Evolutionary conservation across 2,113 vertebrate species (phyloP).

Genomic region (Todiramphus chloris): DNA sequence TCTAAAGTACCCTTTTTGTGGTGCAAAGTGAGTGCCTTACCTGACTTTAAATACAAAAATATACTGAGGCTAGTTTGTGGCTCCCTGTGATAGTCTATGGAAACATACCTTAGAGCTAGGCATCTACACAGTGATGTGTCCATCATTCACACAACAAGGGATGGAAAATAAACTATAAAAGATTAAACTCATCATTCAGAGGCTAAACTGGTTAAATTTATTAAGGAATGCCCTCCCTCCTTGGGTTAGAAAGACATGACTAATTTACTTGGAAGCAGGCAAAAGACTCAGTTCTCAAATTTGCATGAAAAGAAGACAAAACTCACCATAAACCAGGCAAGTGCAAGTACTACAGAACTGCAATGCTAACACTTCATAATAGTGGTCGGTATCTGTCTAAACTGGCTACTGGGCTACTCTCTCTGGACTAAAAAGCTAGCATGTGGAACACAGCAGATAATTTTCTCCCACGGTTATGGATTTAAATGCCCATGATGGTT

Average conservation of each 20-base stretch:
- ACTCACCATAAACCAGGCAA: not conserved
- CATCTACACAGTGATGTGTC: not conserved
- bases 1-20: not conserved
- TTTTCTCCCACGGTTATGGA: not conserved
- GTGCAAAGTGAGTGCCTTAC: not conserved
- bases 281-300: not conserved
- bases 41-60: not conserved
- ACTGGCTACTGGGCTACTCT: not conserved
- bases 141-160: not conserved
- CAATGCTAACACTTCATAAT: not conserved
- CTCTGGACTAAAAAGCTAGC: not conserved
- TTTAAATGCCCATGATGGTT: not conserved
- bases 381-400: not conserved
- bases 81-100: not conserved
- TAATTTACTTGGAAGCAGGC: not conserved
- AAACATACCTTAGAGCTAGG: not conserved
- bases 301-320: not conserved
- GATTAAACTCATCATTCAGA: not conserved
- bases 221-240: not conserved
- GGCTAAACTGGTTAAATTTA: not conserved
- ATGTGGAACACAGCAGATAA: not conserved
- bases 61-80: not conserved
- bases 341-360: not conserved
- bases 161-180: not conserved
- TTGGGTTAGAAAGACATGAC: not conserved